phyloP scores from a whole-genome alignment of 2,888 invertebrate species.

The Drosophila phalerata region DNA sequence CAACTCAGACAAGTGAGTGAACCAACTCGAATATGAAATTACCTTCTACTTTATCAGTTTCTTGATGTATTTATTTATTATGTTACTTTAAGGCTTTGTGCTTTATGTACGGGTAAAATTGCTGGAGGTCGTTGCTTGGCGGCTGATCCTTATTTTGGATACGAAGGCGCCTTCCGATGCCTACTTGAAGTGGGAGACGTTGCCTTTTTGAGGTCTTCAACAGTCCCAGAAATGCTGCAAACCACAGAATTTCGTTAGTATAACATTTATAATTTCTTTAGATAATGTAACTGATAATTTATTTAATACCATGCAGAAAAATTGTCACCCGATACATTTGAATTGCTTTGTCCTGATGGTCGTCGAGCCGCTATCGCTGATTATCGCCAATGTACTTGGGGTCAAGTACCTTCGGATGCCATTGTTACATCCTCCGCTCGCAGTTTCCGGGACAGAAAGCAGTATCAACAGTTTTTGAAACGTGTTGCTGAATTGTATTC shows the following conservation, averaged over 20 bases:
- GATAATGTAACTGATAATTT: neutral
- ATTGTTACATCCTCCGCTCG: constrained; percentile 94
- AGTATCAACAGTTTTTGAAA: constrained; percentile 89
- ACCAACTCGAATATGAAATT: neutral
- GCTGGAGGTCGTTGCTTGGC: constrained; percentile 93
- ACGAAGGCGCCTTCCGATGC: constrained; percentile 96
- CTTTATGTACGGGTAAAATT: constrained; percentile 92
- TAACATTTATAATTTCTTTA: too few species aligned
- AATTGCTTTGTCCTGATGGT: constrained; percentile 93
- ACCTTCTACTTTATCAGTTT: neutral
- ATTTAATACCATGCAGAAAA: constrained; percentile 86
- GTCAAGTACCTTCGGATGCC: constrained; percentile 92
- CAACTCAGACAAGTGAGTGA: constrained; percentile 89
- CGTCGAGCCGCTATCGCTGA: constrained; percentile 89
- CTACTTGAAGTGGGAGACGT: constrained; percentile 94
- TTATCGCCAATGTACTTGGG: constrained; percentile 94
- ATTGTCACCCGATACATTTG: constrained; percentile 89
- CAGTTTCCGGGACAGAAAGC: constrained; percentile 82
- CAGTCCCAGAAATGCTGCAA: constrained; percentile 90
- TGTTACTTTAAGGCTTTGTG: constrained; percentile 89
- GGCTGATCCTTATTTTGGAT: constrained; percentile 95
- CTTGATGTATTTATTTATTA: neutral
- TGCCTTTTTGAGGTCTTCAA: constrained; percentile 95
- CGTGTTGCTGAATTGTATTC: constrained; percentile 88
- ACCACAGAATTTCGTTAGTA: constrained; percentile 88